Evolutionary conservation across 2,113 vertebrate species (phyloP).

Genomic region (Sturnus vulgaris): DNA sequence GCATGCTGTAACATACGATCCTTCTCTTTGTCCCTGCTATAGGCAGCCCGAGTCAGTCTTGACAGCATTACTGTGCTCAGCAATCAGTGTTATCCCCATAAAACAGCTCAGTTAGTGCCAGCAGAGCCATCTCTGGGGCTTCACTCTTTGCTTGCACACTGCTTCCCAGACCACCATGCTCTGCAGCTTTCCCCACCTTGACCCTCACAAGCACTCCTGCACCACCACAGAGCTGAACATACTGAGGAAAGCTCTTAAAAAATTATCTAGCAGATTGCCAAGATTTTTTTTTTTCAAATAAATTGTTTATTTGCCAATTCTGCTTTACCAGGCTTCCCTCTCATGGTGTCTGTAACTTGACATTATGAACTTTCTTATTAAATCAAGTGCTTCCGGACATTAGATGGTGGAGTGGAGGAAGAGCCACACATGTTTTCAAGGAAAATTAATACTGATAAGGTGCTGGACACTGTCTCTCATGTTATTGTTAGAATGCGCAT

Average conservation of each 20-base stretch:
- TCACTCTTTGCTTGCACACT: not conserved
- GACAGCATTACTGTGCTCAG: not conserved
- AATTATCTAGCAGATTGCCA: not conserved
- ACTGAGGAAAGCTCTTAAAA: not conserved
- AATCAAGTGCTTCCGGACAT: constrained; percentile 15
- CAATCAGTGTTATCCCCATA: not conserved
- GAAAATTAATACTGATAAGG: constrained; percentile 14
- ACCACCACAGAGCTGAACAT: not conserved
- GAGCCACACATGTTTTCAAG: constrained; percentile 35
- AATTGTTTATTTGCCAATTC: not conserved
- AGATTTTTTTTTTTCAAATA: not conserved
- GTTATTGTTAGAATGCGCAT: constrained; percentile 21
- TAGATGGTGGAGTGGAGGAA: not conserved
- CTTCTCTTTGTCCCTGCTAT: constrained; percentile 23
- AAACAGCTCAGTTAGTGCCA: not conserved
- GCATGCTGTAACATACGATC: not conserved
- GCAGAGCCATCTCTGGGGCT: not conserved
- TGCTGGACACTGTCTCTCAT: not conserved
- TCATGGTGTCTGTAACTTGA: constrained; percentile 23
- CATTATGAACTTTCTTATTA: constrained; percentile 23
- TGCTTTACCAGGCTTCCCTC: not conserved
- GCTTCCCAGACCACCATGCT: not conserved
- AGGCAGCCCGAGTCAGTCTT: not conserved
- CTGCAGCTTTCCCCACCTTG: not conserved
- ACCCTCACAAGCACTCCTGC: not conserved